Percentiles rank a stretch among this genome's conserved stretches.
Evolutionary conservation across 35 echinoderm and acorn worm genomes (phyloP).

Genomic region (Diadema setosum): DNA sequence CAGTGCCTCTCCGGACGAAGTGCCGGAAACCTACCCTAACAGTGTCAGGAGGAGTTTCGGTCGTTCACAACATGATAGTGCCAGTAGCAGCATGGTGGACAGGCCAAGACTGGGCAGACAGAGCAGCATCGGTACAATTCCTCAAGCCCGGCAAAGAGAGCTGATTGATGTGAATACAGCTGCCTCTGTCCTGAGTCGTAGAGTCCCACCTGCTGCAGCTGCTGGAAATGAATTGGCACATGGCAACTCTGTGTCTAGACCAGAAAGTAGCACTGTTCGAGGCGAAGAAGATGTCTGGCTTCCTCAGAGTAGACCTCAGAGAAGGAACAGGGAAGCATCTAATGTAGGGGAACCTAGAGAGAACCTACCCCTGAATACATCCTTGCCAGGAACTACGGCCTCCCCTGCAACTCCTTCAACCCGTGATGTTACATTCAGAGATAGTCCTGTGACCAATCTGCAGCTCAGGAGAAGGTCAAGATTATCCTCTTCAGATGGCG

Average conservation of each 20-base stretch:
- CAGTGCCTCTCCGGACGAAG: background rate
- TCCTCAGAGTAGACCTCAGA: background rate
- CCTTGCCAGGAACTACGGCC: background rate
- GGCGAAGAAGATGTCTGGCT: background rate
- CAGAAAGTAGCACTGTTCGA: background rate
- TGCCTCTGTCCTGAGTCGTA: background rate
- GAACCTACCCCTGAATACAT: background rate
- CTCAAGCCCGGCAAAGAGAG: background rate
- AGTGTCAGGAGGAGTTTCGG: background rate
- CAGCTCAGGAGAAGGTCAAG: background rate
- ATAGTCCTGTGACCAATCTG: background rate
- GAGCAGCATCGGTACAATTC: background rate
- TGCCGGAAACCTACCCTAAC: background rate
- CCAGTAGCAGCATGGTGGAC: background rate
- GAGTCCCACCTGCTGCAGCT: background rate
- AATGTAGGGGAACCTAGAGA: background rate
- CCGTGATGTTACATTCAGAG: background rate
- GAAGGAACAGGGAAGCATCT: background rate
- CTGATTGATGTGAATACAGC: conserved; percentile 8
- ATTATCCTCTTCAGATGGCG: background rate
- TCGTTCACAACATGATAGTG: background rate
- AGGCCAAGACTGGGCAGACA: background rate
- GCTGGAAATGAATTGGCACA: background rate
- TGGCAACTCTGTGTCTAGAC: background rate
- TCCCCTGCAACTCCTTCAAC: background rate